Evolutionary conservation across 2,888 invertebrate species (phyloP), one percentile per base, ranked within the genome.

Genomic region (Operophtera brumata): DNA sequence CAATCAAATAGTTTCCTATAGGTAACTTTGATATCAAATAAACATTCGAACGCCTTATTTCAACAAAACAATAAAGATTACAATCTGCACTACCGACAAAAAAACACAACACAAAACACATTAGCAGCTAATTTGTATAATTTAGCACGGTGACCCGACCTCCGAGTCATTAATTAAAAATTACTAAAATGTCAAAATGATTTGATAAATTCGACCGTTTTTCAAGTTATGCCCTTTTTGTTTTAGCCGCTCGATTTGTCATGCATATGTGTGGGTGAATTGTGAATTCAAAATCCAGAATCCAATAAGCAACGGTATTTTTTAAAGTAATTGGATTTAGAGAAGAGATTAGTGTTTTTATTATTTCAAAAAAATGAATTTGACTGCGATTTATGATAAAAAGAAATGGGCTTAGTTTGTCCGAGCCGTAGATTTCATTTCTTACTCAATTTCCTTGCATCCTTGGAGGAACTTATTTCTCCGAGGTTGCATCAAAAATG

Each of bases 81-180:
- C 52, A 60, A 54, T 59, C 59, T 45, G 54, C 32, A 67, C 70
- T 71, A 70, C 70, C 66, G 69, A 67, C 64, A 71, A 78, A 73
- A 71, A 73, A 69, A 64, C 66, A 78, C 66, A 78, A 76, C 65
- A 69, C 73, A 61, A 65, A 75, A 75, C 76, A 72, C 77, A 84
- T 86, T 84, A 84, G 71, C 81, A 76, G 79, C 73, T 82, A 75
- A 83, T 84, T 79, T 78, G 73, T 73, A 70, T 77, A 74, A 86
- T 86, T 80, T 74, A 77, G 70, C 79, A 76, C 81, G 80, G 82
- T 72, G 79, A 80, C 80, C 77, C 75, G 71, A 72, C 73, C 71
- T 69, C 59, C 39, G 65, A 59, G 65, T 65, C 72, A 75, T 80
- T 75, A 77, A 86, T 85, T 83, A 84, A 83, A 75, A 80, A 79